Base-by-base conservation (phyloP, 2,888 invertebrate species). In the Cotesia congregata region DNA sequence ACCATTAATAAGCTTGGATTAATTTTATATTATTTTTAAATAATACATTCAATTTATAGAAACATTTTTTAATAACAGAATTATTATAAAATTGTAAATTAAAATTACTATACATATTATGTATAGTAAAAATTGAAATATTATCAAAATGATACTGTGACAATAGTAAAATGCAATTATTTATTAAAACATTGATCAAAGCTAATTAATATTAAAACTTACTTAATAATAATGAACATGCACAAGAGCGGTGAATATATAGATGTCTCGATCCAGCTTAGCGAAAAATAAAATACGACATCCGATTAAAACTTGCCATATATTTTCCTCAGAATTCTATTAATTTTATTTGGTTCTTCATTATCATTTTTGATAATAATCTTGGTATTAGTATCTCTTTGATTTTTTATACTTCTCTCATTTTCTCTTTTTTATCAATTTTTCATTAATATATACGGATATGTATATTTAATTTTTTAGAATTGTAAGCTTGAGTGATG, bases 221-320 rank as follows among this genome's bases (percentile, higher is more conserved):
- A 89, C 89, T 85, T 86, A 86, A 79, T 77, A 78, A 82, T 81
- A 84, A 80, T 78, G 82, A 83, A 88, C 88, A 88, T 88, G 87
- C 83, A 88, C 87, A 83, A 88, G 86, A 83, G 85, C 85, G 81
- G 87, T 87, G 83, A 87, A 86, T 85, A 88, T 86, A 87, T 87
- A 88, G 85, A 86, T 86, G 86, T 87, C 88, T 81, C 85, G 85
- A 86, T 87, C 88, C 88, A 87, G 87, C 88, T 88, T 88, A 86
- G 85, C 83, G 82, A 76, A 71, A 81, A 82, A 85, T 85, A 85
- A 86, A 84, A 84, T 81, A 84, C 83, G 82, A 69, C 70, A 83
- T 86, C 84, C 86, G 83, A 84, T 86, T 84, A 87, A 84, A 85
- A 86, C 81, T 84, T 79, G 80, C 82, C 70, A 77, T 82, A 81